These are phyloP conservation scores for Macrobrachium rosenbergii DNA, from an alignment of 1,140 invertebrate species.

Conservation along the genomic window DNA sequence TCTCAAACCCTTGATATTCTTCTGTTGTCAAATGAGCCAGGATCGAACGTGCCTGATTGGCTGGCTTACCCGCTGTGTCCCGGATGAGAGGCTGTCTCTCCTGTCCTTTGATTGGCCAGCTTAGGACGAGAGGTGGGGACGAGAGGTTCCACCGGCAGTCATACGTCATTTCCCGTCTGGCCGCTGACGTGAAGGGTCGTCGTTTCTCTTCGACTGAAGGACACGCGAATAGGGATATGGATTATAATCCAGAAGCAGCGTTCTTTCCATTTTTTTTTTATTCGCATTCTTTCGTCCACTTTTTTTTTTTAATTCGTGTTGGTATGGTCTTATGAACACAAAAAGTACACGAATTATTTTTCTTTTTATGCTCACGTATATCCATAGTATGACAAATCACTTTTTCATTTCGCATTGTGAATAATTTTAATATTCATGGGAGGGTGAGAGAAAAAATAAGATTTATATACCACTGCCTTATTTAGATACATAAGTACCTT, in stretches of 20 bases:
- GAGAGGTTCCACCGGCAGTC: constrained; percentile 49
- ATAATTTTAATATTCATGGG: too few relatives aligned
- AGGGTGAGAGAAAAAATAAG: too few relatives aligned
- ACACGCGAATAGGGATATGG: neutral
- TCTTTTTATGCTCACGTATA: too few relatives aligned
- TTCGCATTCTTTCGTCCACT: neutral
- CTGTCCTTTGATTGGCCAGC: constrained; percentile 51
- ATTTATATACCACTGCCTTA: too few relatives aligned
- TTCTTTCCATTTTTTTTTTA: too few relatives aligned
- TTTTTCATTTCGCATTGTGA: too few relatives aligned
- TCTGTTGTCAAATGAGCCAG: constrained; percentile 51
- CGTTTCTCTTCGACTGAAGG: neutral
- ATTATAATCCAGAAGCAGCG: too few relatives aligned
- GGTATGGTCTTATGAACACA: neutral
- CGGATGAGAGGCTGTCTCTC: constrained; percentile 49
- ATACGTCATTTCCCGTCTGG: constrained; percentile 59
- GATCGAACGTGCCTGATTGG: constrained; percentile 60
- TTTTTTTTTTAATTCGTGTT: neutral
- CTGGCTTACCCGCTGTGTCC: constrained; percentile 49
- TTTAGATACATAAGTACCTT: too few relatives aligned
- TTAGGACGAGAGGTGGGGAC: constrained; percentile 49
- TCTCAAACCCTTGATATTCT: constrained; percentile 14
- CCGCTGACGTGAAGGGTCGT: constrained; percentile 51
- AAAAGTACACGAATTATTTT: too few relatives aligned
- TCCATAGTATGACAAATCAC: too few relatives aligned